Percentiles rank a stretch among this genome's conserved stretches.
Conservation (phyloP, 92 coral and sea anemone genomes). For the Palythoa caribaeorum region DNA sequence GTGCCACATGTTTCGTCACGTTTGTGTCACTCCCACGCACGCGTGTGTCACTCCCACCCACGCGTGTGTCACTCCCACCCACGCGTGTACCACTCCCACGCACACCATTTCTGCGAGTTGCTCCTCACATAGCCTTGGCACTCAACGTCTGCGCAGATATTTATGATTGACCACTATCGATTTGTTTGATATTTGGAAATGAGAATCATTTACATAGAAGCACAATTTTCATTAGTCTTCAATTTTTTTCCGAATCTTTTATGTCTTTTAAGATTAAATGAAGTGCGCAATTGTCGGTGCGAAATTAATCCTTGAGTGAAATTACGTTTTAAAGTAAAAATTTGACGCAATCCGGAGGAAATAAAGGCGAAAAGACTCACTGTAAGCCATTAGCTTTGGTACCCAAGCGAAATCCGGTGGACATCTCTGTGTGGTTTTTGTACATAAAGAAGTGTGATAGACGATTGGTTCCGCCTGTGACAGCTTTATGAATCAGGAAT, state of each 20-base stretch:
- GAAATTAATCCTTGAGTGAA: neutral
- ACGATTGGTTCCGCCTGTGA: neutral
- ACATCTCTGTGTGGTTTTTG: neutral
- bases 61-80: neutral
- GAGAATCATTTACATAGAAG: neutral
- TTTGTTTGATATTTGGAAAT: neutral
- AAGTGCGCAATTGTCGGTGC: neutral
- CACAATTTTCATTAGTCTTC: neutral
- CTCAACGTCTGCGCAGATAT: neutral
- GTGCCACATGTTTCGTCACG: neutral
- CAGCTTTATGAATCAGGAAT: neutral
- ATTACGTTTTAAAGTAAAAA: conserved; percentile 6
- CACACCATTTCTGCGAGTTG: neutral
- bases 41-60: neutral
- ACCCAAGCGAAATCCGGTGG: conserved; percentile 2
- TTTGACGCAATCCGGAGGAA: conserved; percentile 15
- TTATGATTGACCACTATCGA: too few species aligned
- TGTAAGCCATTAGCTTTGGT: conserved; percentile 9
- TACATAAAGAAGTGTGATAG: neutral
- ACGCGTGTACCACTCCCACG: neutral
- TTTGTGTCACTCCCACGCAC: neutral
- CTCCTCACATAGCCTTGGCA: neutral
- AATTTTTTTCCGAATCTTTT: neutral
- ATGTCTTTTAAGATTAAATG: neutral
- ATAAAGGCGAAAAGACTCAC: neutral